Evolutionary conservation across 2,113 vertebrate genomes (phyloP), one percentile per base, ranked within the genome.

Genomic region (Ciconia boyciana): DNA sequence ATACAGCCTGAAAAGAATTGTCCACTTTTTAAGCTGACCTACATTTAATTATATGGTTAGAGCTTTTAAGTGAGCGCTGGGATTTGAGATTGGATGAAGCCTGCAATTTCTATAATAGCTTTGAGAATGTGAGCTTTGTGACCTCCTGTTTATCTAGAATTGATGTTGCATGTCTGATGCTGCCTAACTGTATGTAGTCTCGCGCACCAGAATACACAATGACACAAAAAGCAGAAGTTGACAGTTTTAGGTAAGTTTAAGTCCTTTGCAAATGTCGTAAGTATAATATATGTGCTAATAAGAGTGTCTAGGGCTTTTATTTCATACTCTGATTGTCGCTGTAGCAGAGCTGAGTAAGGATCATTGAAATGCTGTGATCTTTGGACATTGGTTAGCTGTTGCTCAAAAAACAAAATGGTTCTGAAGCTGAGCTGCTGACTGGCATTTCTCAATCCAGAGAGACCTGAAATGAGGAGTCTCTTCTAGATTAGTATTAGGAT

Each of bases 111-210:
- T 90, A 1, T 89, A 85, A 94, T 76, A 84, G 95, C 92, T 96
- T 64, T 90, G 90, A 92, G 89, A 92, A 92, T 43, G 83, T 49
- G 95, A 95, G 86, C 43, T 82, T 81, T 92, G 93, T 91, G 96
- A 96, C 94, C 96, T 97, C 94, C 93, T 97, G 52, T 96, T 97
- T 95, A 77, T 96, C 92, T 88, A 87, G 95, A 96, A 94, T 60
- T 62, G 91, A 94, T 93, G 93, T 76, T 85, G 86, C 80, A 41
- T 90, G 93, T 89, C 91, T 97, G 96, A 80, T 7, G 43, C 58
- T 94, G 26, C 62, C 55, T 68, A 92, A 46, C 84, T 79, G 43
- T 52, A 43, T 24, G 34, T 28, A 83, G 72, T 62, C 69, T 86
- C 83, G 36, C 9, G 1, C 77, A 85, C 90, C 90, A 94, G 91